These are phyloP conservation scores for Meloidogyne hapla DNA, from an alignment of 1,140 invertebrate species.

Conservation along the genomic window DNA sequence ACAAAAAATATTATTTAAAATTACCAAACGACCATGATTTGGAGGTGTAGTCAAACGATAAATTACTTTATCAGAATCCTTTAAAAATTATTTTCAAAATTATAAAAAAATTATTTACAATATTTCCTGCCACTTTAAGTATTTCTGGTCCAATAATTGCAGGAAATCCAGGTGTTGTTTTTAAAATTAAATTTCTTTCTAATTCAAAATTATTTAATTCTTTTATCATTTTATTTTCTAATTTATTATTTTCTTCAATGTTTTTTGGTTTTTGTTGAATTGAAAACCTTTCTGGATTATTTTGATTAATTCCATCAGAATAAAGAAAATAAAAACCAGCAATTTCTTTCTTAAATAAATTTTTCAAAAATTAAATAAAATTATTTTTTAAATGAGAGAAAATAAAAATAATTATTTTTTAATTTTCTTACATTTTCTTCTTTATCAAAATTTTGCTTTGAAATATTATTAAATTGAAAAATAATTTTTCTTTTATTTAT, in stretches of 20 bases:
- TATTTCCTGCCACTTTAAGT: conserved; percentile 28
- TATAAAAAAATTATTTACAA: neutral
- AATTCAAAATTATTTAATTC: conserved; percentile 25
- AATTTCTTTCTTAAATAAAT: conserved; percentile 4
- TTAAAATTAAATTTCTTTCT: conserved; percentile 53
- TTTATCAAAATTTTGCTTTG: neutral
- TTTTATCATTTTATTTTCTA: neutral
- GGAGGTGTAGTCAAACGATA: conserved; percentile 51
- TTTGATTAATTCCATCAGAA: conserved; percentile 54
- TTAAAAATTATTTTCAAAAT: neutral
- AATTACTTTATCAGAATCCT: conserved; percentile 47
- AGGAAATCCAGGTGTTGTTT: conserved; percentile 48
- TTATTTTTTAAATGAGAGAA: neutral
- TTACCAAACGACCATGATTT: conserved; percentile 48
- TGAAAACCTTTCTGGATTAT: conserved; percentile 57
- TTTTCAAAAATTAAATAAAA: neutral
- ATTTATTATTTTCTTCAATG: neutral
- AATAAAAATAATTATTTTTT: conserved; percentile 8
- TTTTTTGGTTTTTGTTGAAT: neutral
- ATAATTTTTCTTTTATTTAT: conserved; percentile 41
- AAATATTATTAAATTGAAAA: conserved; percentile 36
- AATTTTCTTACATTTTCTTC: neutral
- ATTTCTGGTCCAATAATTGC: conserved; percentile 52
- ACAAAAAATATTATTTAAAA: neutral
- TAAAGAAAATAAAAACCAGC: conserved; percentile 60